A percentile compares a stretch with the other conserved stretches of the same genome.
Evolutionary conservation across 2,797 vertebrate genomes (phyloP).

Genomic region (Hapalemur alaotrensis): DNA sequence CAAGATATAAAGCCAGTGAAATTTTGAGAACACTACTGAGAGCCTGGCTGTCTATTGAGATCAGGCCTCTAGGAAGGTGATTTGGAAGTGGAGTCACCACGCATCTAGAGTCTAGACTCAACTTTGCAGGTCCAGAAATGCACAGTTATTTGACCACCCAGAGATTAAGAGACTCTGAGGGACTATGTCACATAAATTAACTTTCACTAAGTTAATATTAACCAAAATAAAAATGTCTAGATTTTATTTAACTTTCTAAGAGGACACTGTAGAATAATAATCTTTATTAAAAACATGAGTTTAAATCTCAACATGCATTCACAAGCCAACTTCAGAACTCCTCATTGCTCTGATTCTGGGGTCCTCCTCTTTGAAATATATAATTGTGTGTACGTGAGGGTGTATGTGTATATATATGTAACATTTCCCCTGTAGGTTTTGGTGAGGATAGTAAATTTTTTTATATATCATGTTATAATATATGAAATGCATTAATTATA

Average conservation of each 20-base stretch:
- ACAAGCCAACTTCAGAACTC: neutral
- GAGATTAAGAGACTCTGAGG: neutral
- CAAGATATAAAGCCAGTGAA: neutral
- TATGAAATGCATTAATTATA: neutral
- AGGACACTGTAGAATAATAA: neutral
- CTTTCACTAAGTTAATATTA: constrained; percentile 3
- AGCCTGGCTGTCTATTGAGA: neutral
- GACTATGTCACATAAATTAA: neutral
- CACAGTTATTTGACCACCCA: neutral
- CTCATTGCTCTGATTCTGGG: neutral
- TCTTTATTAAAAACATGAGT: neutral
- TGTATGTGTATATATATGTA: neutral
- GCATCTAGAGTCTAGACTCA: neutral
- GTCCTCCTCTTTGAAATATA: neutral
- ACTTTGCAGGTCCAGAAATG: neutral
- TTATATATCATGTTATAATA: neutral
- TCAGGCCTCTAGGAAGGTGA: neutral
- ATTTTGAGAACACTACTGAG: neutral
- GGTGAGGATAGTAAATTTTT: neutral
- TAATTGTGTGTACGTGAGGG: no score
- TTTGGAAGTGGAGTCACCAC: neutral
- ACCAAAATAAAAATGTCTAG: neutral
- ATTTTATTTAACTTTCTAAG: constrained; percentile 28
- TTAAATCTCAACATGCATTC: neutral
- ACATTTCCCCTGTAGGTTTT: neutral